A percentile compares a stretch with the other conserved stretches of the same genome.
These are phyloP conservation scores for Drosophila asahinai DNA, from an alignment of 1,140 invertebrate species.

Conservation along the genomic window DNA sequence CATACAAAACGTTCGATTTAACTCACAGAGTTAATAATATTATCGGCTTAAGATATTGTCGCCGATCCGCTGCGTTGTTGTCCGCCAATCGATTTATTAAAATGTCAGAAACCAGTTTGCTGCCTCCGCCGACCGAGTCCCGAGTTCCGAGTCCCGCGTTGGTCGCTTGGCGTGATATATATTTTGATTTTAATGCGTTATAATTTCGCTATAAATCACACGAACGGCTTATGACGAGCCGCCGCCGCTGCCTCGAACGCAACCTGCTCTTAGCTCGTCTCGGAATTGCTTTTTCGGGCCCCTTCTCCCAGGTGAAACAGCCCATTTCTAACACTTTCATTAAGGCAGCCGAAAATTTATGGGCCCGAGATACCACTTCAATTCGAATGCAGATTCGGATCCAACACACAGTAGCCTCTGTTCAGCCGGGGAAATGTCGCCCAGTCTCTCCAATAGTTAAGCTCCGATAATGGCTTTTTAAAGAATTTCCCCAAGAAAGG, in stretches of 20 bases:
- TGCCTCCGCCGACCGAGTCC: slow-evolving; percentile 29
- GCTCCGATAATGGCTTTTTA: slow-evolving; percentile 78
- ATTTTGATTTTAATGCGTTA: slow-evolving; percentile 83
- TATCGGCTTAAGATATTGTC: slow-evolving; percentile 82
- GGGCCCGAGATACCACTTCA: slow-evolving; percentile 57
- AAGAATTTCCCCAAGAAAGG: slow-evolving; percentile 63
- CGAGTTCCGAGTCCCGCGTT: background rate
- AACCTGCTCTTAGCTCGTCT: slow-evolving; percentile 20
- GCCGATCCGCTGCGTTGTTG: slow-evolving; percentile 69
- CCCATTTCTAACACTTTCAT: slow-evolving; percentile 74
- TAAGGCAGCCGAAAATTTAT: slow-evolving; percentile 72
- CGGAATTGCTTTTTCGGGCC: slow-evolving; percentile 36
- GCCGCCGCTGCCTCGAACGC: slow-evolving; percentile 36
- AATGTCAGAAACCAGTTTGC: slow-evolving; percentile 79
- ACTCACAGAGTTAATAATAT: slow-evolving; percentile 81
- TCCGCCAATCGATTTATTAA: slow-evolving; percentile 78
- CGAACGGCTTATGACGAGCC: slow-evolving; percentile 68
- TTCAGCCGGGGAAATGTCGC: slow-evolving; percentile 52
- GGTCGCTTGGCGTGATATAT: slow-evolving; percentile 56
- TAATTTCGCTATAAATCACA: slow-evolving; percentile 83
- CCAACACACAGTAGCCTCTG: slow-evolving; percentile 57
- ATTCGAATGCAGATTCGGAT: slow-evolving; percentile 70
- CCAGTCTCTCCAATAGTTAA: slow-evolving; percentile 58
- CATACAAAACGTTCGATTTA: slow-evolving; percentile 82
- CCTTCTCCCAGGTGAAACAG: slow-evolving; percentile 26